A percentile compares a stretch with the other conserved stretches of the same genome.
phyloP scores from a whole-genome alignment of 2,797 vertebrate genomes.

The Balearica regulorum region DNA sequence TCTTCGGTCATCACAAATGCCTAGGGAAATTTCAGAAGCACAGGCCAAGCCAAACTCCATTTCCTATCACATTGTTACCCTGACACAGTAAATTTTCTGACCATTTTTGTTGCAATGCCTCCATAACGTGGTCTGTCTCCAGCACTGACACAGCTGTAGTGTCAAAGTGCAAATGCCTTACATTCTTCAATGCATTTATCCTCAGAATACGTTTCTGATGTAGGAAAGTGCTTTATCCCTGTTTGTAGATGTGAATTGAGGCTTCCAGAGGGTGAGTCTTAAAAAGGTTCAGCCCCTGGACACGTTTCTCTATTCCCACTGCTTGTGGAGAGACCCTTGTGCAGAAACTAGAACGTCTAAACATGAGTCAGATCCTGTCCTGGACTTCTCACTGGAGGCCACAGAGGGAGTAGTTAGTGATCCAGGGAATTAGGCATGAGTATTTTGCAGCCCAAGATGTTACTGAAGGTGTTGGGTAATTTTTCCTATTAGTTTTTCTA shows the following conservation, averaged over 20 bases:
- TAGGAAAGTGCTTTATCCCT: neutral
- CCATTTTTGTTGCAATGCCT: neutral
- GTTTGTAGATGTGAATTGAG: neutral
- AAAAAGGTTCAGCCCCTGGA: neutral
- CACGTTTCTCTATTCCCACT: neutral
- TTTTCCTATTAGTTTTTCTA: neutral
- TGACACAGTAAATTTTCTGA: neutral
- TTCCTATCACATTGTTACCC: neutral
- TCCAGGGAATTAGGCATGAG: neutral
- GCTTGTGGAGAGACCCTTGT: neutral
- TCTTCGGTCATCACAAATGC: neutral
- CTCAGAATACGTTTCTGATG: neutral
- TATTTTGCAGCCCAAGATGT: neutral
- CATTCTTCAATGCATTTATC: conserved; percentile 14
- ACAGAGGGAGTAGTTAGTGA: neutral
- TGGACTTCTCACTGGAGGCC: neutral
- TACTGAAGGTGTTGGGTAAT: neutral
- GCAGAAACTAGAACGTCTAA: neutral
- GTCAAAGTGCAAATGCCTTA: conserved; percentile 38
- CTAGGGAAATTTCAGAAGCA: neutral
- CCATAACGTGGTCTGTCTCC: neutral
- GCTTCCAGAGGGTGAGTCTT: neutral
- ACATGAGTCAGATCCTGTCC: neutral
- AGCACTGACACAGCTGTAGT: conserved; percentile 22
- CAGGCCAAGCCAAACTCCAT: neutral